These are phyloP conservation scores for Anser cygnoides DNA, from an alignment of 2,113 vertebrate species.

Conservation along the genomic window DNA sequence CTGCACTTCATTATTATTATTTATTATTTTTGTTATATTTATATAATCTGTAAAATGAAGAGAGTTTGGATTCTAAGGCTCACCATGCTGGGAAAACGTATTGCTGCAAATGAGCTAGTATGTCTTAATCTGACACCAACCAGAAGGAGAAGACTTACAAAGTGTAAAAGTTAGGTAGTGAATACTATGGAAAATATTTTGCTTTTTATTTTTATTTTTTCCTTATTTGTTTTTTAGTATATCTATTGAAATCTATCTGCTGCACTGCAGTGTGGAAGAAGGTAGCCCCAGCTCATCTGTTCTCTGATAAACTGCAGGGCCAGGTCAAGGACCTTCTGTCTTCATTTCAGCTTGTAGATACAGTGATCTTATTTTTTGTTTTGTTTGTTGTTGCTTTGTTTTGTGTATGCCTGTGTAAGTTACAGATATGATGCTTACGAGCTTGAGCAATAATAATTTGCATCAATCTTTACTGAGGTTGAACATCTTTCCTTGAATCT, in stretches of 20 bases:
- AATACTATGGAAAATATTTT: not conserved
- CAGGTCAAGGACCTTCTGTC: not conserved
- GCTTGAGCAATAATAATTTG: not conserved
- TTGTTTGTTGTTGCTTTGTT: not conserved
- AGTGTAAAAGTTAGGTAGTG: not conserved
- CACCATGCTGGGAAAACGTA: not conserved
- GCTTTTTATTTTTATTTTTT: not conserved
- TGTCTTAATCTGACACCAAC: not conserved
- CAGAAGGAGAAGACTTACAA: not conserved
- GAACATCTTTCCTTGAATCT: not conserved
- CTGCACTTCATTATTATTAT: not conserved
- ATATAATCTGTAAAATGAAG: not conserved
- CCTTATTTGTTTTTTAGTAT: not conserved
- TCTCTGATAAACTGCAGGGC: rapidly evolving
- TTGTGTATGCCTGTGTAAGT: not conserved
- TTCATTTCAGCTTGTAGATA: not conserved
- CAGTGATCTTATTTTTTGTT: not conserved
- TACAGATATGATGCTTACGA: not conserved
- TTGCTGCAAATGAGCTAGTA: not conserved
- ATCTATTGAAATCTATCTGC: not conserved
- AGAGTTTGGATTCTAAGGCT: not conserved
- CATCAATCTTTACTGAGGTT: not conserved
- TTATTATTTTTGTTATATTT: not conserved
- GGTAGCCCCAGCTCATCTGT: not conserved
- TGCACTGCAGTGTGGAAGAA: not conserved